A percentile compares a stretch with the other conserved stretches of the same genome.
phyloP scores from a whole-genome alignment of 2,113 vertebrate species.

The Charadrius vociferus region DNA sequence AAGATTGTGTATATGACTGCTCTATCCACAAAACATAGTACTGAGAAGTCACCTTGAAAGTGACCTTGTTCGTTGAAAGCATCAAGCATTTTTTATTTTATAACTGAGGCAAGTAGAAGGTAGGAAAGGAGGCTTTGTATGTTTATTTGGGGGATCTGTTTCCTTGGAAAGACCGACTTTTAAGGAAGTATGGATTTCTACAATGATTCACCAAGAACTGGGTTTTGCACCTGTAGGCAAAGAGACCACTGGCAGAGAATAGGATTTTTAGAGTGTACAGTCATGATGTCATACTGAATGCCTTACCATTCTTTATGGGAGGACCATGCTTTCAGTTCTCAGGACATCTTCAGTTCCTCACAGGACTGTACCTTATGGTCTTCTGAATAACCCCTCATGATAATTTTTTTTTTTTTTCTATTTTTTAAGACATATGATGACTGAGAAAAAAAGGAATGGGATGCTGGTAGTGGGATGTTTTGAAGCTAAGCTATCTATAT shows the following conservation, averaged over 20 bases:
- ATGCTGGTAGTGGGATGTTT: neutral
- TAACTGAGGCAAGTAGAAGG: neutral
- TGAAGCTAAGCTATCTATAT: neutral
- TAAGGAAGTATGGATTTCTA: neutral
- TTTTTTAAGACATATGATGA: neutral
- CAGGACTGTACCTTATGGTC: neutral
- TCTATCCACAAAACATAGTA: neutral
- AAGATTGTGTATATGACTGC: neutral
- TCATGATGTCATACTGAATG: neutral
- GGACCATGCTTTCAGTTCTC: neutral
- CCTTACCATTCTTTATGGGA: neutral
- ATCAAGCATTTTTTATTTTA: neutral
- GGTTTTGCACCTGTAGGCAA: neutral
- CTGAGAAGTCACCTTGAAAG: neutral
- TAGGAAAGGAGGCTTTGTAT: neutral
- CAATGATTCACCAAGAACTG: neutral
- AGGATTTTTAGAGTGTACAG: neutral
- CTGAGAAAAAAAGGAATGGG: neutral
- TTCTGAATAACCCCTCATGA: neutral
- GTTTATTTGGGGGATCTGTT: neutral
- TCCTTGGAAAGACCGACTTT: neutral
- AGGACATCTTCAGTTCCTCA: neutral
- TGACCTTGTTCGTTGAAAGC: neutral
- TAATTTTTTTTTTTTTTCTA: neutral
- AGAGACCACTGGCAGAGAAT: neutral